Evolutionary conservation across 2,797 vertebrate genomes (phyloP), one percentile per base, ranked within the genome.

Genomic region (Microctenopoma stevenorrisi): DNA sequence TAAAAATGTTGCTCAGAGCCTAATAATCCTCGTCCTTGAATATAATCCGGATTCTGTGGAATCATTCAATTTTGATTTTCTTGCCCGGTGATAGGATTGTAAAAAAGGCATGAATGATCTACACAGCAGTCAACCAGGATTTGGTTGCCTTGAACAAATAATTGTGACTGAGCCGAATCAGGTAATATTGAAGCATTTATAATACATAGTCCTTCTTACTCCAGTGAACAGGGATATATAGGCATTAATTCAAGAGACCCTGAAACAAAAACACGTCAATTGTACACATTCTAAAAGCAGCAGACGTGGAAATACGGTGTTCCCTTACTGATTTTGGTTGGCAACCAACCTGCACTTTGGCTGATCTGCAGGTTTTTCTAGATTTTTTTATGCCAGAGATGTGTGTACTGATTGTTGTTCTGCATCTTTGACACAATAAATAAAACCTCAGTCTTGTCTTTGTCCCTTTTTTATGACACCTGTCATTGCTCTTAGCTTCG

Each of bases 291-390:
- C n/a, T 30, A 52, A 64, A 51, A 44, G 22, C 5, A 35, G 16
- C 5, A 26, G 26, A 4, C 11, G 46, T 26, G 37, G 15, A 18
- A 40, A n/a, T n/a, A 7, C 43, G 33, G 30, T 49, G 15, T 18
- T 46, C 10, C 52, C 33, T 51, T 22, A 33, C n/a, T 66, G 56
- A 26, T 60, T 7, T 44, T 37, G 16, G 30, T 38, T 67, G 33
- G 28, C 42, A 65, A 64, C 65, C n/a, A 10, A 55, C 59, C 33
- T 43, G 63, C 18, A 12, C 65, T 64, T 47, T 64, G 72, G 50
- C 67, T 64, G 47, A 68, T 68, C 30, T 77, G 58, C 46, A 60
- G 49, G 54, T 76, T 60, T 25, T 25, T 15, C 22, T 56, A 50
- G 25, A 67, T 44, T 37, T 70, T 37, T 43, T 10, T 9, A 59